These are phyloP conservation scores for Xiphorhynchus erythropygius DNA, from an alignment of 2,797 vertebrate species.

Conservation along the genomic window DNA sequence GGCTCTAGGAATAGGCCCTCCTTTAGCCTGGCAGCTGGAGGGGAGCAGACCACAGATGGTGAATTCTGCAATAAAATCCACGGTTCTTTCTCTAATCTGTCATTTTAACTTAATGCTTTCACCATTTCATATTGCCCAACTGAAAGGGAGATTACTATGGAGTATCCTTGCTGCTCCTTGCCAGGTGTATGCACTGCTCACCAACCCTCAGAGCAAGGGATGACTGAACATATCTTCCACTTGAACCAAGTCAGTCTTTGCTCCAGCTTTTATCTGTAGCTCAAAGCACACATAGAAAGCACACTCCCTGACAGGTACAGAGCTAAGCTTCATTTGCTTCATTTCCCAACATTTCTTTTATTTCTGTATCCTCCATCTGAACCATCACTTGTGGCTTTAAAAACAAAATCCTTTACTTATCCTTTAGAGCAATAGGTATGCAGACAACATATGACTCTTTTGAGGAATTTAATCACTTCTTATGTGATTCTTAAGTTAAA, in stretches of 20 bases:
- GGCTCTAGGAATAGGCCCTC: not conserved
- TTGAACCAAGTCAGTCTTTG: not conserved
- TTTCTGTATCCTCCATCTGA: not conserved
- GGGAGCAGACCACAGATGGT: fast-evolving
- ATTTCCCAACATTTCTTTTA: not conserved
- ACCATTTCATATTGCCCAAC: not conserved
- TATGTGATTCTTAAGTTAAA: not conserved
- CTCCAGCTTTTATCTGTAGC: not conserved
- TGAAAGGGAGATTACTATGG: not conserved
- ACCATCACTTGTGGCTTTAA: not conserved
- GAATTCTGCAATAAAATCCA: not conserved
- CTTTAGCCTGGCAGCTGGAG: not conserved
- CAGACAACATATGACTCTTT: not conserved
- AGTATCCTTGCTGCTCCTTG: not conserved
- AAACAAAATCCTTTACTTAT: not conserved
- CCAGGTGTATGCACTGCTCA: not conserved
- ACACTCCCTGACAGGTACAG: not conserved
- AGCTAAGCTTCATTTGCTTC: not conserved
- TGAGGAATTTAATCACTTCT: not conserved
- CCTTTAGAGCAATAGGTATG: not conserved
- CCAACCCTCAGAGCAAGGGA: not conserved
- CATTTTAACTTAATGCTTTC: not conserved
- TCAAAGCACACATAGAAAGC: not conserved
- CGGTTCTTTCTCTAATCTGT: fast-evolving
- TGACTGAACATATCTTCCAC: not conserved